Base-by-base conservation (phyloP, 2,113 vertebrate genomes). In the Misgurnus mizolepis region DNA sequence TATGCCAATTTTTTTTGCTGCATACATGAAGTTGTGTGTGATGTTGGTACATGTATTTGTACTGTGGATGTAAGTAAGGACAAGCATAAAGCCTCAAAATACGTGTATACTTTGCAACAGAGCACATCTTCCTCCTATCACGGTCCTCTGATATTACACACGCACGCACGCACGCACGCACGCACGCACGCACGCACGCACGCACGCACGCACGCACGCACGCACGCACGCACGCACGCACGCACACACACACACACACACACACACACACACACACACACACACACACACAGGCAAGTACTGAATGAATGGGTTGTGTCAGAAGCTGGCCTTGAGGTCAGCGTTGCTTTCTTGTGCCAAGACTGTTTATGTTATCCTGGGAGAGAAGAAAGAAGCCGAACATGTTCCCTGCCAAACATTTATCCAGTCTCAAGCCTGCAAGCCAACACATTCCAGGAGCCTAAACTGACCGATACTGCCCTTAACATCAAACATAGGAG, bases 301-400 rank as follows among this genome's bases (percentile, higher is more conserved):
- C 92, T 94, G 91, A 94, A 95, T 94, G 94, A 95, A 93, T 89
- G 89, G 91, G 91, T 91, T 91, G 91, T 95, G 94, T 94, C 94
- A 94, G 90, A 88, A 87, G 86, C 89, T 88, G 91, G 90, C 92
- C 92, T 90, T 90, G 82, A 89, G 94, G 94, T 95, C 93, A 94
- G 90, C 78, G 85, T 85, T 87, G 91, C 91, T 92, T 91, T 91
- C 91, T 91, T 93, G 88, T 92, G 89, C 91, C 90, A 89, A 90
- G 92, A 91, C 85, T 94, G 91, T 93, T 93, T 94, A 93, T 87
- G 93, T 89, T 86, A 89, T 86, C 90, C 89, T 85, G 92, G 92
- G 91, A 92, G 91, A 93, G 84, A 87, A 88, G 89, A 92, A 93
- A 91, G 91, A 90, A 89, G 89, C 89, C 92, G 89, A 89, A 90